Evolutionary conservation across 2,797 vertebrate species (phyloP).

Genomic region (Pelochelys cantorii): DNA sequence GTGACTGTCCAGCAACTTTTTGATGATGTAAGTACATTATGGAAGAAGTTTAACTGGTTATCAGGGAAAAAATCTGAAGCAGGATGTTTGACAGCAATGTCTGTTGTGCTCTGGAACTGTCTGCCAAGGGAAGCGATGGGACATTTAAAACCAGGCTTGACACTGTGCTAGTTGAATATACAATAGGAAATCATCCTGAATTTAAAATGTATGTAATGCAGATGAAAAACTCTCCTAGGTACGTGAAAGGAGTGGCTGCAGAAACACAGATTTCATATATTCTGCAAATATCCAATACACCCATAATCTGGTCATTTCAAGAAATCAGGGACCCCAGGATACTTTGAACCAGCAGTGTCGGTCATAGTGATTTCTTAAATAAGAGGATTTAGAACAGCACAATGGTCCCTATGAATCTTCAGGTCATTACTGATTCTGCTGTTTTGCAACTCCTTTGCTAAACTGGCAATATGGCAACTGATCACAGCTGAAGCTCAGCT

Average conservation of each 20-base stretch:
- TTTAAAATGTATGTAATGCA: background rate
- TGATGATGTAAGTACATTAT: background rate
- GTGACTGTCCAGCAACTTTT: background rate
- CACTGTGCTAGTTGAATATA: background rate
- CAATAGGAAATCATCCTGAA: background rate
- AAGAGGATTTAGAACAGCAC: background rate
- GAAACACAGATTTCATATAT: accelerated
- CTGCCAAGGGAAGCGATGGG: background rate
- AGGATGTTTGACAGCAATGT: background rate
- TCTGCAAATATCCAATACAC: background rate
- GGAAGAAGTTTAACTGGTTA: background rate
- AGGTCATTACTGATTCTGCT: constrained; percentile 30
- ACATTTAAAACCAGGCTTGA: background rate
- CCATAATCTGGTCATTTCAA: background rate
- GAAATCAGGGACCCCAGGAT: background rate
- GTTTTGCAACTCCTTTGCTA: constrained; percentile 9
- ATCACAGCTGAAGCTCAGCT: background rate
- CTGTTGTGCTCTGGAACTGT: background rate
- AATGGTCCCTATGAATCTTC: constrained; percentile 17
- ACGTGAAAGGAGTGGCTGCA: background rate
- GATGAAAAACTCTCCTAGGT: background rate
- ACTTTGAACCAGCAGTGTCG: background rate
- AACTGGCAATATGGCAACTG: background rate
- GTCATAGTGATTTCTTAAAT: background rate
- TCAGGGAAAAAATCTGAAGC: background rate